These are phyloP conservation scores for Formica aserva DNA, from an alignment of 2,888 invertebrate genomes.

Conservation along the genomic window DNA sequence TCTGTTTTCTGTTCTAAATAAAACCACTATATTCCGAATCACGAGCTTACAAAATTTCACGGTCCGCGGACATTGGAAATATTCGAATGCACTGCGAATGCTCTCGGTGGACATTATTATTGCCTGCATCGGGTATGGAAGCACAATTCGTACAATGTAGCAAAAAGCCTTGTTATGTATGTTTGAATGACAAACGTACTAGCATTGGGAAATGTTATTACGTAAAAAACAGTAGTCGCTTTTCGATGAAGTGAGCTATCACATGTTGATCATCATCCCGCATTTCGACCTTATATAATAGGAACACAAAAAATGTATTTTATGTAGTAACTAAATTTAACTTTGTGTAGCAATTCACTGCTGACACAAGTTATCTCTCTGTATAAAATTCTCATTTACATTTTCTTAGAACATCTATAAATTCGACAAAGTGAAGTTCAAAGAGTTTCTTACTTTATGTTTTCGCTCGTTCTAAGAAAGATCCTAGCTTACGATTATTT, in stretches of 20 bases:
- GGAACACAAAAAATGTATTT: not conserved
- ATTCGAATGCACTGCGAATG: slow-evolving; percentile 20
- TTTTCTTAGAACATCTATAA: not conserved
- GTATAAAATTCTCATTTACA: not conserved
- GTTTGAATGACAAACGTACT: slow-evolving; percentile 45
- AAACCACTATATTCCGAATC: slow-evolving; percentile 20
- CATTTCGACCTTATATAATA: not conserved
- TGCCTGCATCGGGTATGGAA: not conserved
- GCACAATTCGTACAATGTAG: slow-evolving; percentile 32
- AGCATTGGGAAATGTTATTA: slow-evolving; percentile 23
- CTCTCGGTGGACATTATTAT: slow-evolving; percentile 6
- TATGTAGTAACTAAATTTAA: not conserved
- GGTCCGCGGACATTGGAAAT: not conserved
- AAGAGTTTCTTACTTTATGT: not conserved
- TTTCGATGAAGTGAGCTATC: not conserved
- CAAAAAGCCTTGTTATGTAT: slow-evolving; percentile 30
- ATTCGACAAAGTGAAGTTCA: not conserved
- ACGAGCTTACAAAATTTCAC: slow-evolving; percentile 22
- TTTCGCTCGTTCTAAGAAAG: not conserved
- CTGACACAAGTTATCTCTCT: not conserved
- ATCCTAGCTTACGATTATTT: not conserved
- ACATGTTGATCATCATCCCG: not conserved
- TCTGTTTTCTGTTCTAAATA: not conserved
- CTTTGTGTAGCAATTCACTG: not conserved
- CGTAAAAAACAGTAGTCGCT: slow-evolving; percentile 15